Evolutionary conservation across 2,888 invertebrate genomes (phyloP).

Genomic region (Chymomyza procnemis): DNA sequence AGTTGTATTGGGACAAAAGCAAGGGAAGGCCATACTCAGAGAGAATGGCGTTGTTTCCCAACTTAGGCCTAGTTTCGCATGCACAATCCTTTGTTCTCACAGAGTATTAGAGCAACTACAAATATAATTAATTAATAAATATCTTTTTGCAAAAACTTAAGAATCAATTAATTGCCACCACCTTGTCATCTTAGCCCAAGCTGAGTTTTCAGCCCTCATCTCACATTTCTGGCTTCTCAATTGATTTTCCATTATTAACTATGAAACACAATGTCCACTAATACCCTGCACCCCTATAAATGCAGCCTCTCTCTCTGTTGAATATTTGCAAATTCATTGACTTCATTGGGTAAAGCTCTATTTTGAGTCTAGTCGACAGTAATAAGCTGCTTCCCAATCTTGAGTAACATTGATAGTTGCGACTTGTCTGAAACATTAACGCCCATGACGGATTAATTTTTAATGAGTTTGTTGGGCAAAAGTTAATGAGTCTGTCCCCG

Average conservation of each 20-base stretch:
- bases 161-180: background rate
- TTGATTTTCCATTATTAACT: background rate
- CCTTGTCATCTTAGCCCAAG: background rate
- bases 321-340: background rate
- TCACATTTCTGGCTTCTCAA: background rate
- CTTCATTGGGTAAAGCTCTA: background rate
- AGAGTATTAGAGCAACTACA: too few relatives aligned
- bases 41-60: too few relatives aligned
- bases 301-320: background rate
- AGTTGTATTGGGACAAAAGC: too few relatives aligned
- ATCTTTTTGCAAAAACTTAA: background rate
- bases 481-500: conserved; percentile 56
- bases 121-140: background rate
- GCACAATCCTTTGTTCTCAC: too few relatives aligned
- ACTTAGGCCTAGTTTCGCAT: too few relatives aligned
- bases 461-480: conserved; percentile 55
- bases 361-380: conserved; percentile 44
- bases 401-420: conserved; percentile 30
- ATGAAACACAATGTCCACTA: background rate
- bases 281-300: background rate
- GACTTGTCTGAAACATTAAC: conserved; percentile 40
- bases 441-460: conserved; percentile 63
- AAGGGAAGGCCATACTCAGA: too few relatives aligned
- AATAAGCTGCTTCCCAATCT: conserved; percentile 46
- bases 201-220: background rate